Percentiles rank a stretch among this genome's conserved stretches.
These are phyloP conservation scores for Pollenia angustigena DNA, from an alignment of 2,888 invertebrate species.

Conservation along the genomic window DNA sequence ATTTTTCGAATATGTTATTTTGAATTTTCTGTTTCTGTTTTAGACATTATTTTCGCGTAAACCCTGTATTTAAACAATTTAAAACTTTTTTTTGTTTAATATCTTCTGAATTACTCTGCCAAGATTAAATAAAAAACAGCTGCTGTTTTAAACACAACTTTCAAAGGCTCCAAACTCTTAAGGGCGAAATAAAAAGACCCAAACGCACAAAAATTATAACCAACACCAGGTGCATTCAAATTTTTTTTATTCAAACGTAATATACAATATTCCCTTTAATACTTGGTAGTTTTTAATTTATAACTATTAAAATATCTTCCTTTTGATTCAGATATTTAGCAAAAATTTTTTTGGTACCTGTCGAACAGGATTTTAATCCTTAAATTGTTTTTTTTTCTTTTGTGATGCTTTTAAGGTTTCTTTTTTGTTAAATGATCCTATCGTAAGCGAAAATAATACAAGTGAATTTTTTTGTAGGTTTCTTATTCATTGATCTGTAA, in stretches of 20 bases:
- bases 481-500: background rate
- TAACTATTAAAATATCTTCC: slow-evolving; percentile 10
- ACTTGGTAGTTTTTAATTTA: slow-evolving; percentile 20
- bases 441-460: background rate
- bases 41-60: background rate
- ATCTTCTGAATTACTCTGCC: background rate
- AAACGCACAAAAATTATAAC: slow-evolving; percentile 27
- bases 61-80: slow-evolving; percentile 24
- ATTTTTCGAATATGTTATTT: slow-evolving; percentile 2
- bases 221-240: slow-evolving; percentile 74
- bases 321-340: slow-evolving; percentile 14
- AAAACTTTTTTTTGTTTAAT: background rate
- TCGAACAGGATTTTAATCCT: slow-evolving; percentile 48
- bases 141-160: slow-evolving; percentile 40
- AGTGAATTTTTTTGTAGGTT: background rate
- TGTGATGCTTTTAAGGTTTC: slow-evolving; percentile 60
- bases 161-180: slow-evolving; percentile 49
- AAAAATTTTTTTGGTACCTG: slow-evolving; percentile 48
- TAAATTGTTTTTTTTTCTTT: slow-evolving; percentile 32
- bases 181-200: background rate
- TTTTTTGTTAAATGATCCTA: slow-evolving; percentile 47
- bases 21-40: background rate
- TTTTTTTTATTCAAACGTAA: slow-evolving; percentile 3
- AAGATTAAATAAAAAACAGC: slow-evolving; percentile 47
- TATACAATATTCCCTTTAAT: background rate